phyloP scores from a whole-genome alignment of 2,888 invertebrate species.

The Onthophagus sagittarius region DNA sequence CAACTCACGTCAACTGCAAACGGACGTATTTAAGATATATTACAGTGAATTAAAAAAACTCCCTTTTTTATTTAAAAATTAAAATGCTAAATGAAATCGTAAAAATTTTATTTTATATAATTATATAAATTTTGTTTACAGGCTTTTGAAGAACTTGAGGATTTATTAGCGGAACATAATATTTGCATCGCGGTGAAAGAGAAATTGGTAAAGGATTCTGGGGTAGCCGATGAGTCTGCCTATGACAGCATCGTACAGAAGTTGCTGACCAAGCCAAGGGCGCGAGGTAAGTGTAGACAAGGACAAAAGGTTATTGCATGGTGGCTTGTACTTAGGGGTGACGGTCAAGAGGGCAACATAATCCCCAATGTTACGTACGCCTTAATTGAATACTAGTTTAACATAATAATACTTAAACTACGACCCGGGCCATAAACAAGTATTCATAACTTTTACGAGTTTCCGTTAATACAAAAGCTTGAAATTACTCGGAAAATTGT shows the following conservation, averaged over 20 bases:
- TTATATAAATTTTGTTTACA: constrained; percentile 49
- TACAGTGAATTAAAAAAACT: too few species aligned
- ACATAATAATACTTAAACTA: background rate
- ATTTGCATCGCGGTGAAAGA: constrained; percentile 95
- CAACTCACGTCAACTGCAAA: background rate
- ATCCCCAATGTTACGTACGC: background rate
- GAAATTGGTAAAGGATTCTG: constrained; percentile 92
- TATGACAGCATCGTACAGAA: constrained; percentile 87
- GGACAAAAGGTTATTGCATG: background rate
- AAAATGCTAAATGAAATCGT: background rate
- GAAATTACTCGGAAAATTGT: too few species aligned
- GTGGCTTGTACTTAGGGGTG: background rate
- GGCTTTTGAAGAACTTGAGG: constrained; percentile 93
- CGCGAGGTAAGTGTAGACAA: constrained; percentile 67
- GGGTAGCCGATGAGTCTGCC: constrained; percentile 82
- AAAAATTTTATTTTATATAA: background rate
- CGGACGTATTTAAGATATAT: background rate
- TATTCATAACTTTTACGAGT: background rate
- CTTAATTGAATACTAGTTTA: background rate
- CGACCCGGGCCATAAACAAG: background rate
- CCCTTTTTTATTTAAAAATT: too few species aligned
- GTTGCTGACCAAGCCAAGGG: constrained; percentile 79
- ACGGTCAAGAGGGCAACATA: background rate
- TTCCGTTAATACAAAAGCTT: too few species aligned
- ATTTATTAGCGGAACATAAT: constrained; percentile 72